A percentile compares a stretch with the other conserved stretches of the same genome.
Evolutionary conservation across 2,797 vertebrate genomes (phyloP).

Genomic region (Tamandua tetradactyla): DNA sequence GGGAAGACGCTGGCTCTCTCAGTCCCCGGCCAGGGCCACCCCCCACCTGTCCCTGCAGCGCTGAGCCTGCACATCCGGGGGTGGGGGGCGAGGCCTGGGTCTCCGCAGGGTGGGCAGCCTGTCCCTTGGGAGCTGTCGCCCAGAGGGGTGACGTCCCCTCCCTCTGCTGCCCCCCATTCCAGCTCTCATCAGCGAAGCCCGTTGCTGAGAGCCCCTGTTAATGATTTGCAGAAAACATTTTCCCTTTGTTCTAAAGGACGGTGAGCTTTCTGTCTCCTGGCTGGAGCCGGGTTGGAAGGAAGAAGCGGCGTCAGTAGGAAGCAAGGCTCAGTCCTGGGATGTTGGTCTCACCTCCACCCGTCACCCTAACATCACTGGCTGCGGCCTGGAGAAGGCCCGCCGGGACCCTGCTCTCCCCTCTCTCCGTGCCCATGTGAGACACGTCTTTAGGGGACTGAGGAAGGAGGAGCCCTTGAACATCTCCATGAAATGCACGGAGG

Average conservation of each 20-base stretch:
- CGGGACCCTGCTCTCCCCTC: background rate
- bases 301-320: background rate
- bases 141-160: too few species aligned
- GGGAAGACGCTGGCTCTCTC: too few species aligned
- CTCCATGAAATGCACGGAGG: background rate
- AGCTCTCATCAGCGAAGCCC: background rate
- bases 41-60: too few species aligned
- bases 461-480: constrained; percentile 20
- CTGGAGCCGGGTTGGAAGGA: background rate
- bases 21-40: too few species aligned
- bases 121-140: too few species aligned
- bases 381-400: rapidly evolving
- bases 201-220: background rate
- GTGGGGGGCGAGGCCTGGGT: too few species aligned
- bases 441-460: background rate
- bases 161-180: too few species aligned
- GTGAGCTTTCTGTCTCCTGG: background rate
- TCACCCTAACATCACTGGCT: background rate
- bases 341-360: background rate
- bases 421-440: background rate
- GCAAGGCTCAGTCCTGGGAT: background rate
- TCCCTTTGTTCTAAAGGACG: background rate
- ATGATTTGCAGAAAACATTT: background rate
- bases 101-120: too few species aligned
- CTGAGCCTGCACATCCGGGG: too few species aligned